Conservation (phyloP, 2,888 invertebrate genomes). For the Adelphocoris suturalis region DNA sequence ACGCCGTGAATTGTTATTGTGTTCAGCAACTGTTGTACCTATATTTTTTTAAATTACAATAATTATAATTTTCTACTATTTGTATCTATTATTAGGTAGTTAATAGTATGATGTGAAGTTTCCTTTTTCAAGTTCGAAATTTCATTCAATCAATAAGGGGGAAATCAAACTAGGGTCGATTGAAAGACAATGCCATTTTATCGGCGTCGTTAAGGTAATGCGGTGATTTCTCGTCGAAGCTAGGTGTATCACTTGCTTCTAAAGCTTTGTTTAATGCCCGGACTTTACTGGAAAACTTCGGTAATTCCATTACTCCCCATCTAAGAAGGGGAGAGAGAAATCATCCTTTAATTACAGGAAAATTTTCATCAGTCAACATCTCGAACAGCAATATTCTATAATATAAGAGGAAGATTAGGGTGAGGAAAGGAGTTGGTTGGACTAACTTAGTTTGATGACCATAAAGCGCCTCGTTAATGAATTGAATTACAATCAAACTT, state of each 20-base stretch:
- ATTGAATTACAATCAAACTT: slow-evolving; percentile 49
- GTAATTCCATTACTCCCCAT: background rate
- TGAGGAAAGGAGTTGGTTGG: background rate
- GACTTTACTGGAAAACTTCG: background rate
- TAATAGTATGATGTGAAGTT: too few species aligned
- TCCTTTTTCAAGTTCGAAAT: too few species aligned
- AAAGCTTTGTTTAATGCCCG: background rate
- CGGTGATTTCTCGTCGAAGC: background rate
- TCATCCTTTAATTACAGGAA: background rate
- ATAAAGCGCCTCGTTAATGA: slow-evolving; percentile 35
- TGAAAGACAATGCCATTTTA: too few species aligned
- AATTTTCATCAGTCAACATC: background rate
- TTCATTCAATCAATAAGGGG: too few species aligned
- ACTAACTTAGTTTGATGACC: slow-evolving; percentile 11
- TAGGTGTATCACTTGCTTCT: background rate
- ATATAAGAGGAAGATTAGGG: background rate
- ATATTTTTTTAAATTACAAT: too few species aligned
- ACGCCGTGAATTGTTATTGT: too few species aligned
- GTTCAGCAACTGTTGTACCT: too few species aligned
- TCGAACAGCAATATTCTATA: background rate
- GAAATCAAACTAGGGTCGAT: too few species aligned
- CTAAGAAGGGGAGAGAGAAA: background rate
- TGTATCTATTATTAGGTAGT: too few species aligned
- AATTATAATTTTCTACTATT: too few species aligned
- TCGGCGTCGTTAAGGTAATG: background rate